Evolutionary conservation across 2,797 vertebrate species (phyloP).

Genomic region (Trichosurus vulpecula): DNA sequence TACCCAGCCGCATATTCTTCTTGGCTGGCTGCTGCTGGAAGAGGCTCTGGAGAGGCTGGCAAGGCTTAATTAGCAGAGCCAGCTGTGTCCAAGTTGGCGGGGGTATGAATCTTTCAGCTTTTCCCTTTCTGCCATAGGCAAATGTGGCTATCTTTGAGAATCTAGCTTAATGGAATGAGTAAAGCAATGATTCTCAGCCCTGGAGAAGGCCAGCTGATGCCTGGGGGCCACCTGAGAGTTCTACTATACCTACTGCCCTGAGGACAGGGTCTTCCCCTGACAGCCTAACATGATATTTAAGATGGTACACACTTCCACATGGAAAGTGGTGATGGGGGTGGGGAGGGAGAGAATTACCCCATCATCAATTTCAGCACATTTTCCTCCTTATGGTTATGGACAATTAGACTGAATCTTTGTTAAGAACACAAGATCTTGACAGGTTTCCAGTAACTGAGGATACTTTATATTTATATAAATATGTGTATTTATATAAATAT

Average conservation of each 20-base stretch:
- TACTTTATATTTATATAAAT: not conserved
- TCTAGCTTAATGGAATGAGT: not conserved
- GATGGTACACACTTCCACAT: not conserved
- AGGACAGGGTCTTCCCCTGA: not conserved
- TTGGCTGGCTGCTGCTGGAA: not conserved
- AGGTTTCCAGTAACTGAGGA: not conserved
- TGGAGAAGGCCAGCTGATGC: not conserved
- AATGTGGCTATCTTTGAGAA: not conserved
- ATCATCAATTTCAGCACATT: not conserved
- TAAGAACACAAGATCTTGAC: not conserved
- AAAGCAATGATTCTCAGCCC: not conserved
- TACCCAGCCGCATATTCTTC: not conserved
- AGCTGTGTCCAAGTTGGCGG: not conserved
- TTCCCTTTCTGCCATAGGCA: not conserved
- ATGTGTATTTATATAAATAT: not conserved
- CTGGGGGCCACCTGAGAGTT: not conserved
- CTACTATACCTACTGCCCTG: not conserved
- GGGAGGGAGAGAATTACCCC: not conserved
- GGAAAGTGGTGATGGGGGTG: not conserved
- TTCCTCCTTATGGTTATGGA: not conserved
- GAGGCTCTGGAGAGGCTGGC: not conserved
- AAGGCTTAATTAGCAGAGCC: not conserved
- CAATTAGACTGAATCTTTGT: not conserved
- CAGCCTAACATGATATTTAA: not conserved
- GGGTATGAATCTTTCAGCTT: not conserved